Evolutionary conservation across 2,888 invertebrate genomes (phyloP), one percentile per base, ranked within the genome.

Genomic region (Andrena chrysosceles): DNA sequence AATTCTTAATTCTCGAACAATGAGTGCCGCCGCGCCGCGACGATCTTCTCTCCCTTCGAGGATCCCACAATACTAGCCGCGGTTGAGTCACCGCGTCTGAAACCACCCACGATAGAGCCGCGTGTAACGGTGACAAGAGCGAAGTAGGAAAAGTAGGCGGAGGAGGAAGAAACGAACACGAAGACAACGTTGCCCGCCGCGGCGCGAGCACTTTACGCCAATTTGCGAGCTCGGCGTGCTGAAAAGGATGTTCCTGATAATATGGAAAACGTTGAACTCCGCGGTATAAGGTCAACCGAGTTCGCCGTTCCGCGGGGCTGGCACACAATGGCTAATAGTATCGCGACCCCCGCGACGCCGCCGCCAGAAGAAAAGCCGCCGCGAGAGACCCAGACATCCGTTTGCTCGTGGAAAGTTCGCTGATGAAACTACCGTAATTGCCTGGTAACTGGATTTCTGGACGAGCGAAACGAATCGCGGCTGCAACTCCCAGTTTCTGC

Each of bases 231-330:
- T 60, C 71, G 78, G 69, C 87, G 75, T 80, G 80, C 83, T 89
- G 89, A 90, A 88, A 87, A 91, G 89, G 90, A 91, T 89, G 90
- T 91, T 85, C 73, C 85, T 76, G 89, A 83, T 87, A 86, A 87
- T 86, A 76, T 72, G 85, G 85, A 85, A 88, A 88, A 78, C 76
- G 84, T 86, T 86, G 83, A 87, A 86, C 85, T n/a, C 83, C 42
- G 20, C 23, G 76, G 56, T 75, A 78, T 81, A 81, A 83, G 83
- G 88, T 86, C 81, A 83, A 74, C 56, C 79, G 81, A 73, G 77
- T 77, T 83, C 64, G 77, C 69, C 75, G 68, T 71, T 63, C 33
- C 64, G 63, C 71, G 31, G 10, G 13, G 42, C 35, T 52, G 73
- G 62, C 73, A 33, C 23, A 70, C 77, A 80, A 80, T 84, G 72